These are phyloP conservation scores for Agrotis puta DNA, from an alignment of 2,888 invertebrate genomes.

Conservation along the genomic window DNA sequence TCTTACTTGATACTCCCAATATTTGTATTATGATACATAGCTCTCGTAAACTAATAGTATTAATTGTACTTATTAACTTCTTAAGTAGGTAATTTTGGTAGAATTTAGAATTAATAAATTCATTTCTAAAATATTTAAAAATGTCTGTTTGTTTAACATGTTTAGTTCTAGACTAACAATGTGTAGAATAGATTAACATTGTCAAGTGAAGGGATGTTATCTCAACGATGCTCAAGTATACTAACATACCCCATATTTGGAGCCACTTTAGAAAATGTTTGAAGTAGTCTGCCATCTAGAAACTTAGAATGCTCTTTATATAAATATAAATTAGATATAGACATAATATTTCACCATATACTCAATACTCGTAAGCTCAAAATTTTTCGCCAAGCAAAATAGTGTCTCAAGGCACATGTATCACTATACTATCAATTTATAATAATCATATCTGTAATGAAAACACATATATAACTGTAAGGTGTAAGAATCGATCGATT, in stretches of 20 bases:
- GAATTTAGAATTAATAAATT: conserved; percentile 89
- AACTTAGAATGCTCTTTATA: conserved; percentile 80
- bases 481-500: conserved; percentile 89
- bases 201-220: conserved; percentile 75
- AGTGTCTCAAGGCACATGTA: conserved; percentile 89
- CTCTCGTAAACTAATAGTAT: conserved; percentile 87
- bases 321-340: conserved; percentile 78
- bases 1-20: conserved; percentile 76
- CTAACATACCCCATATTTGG: conserved; percentile 86
- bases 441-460: conserved; percentile 72
- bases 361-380: conserved; percentile 77
- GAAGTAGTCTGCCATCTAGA: conserved; percentile 81
- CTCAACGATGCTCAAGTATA: conserved; percentile 77
- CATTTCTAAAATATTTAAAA: conserved; percentile 89
- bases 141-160: conserved; percentile 91
- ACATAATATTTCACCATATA: conserved; percentile 75
- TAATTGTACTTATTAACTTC: conserved; percentile 88
- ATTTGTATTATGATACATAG: conserved; percentile 80
- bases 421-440: conserved; percentile 72
- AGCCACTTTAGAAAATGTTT: conserved; percentile 80
- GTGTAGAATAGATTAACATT: conserved; percentile 89
- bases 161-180: conserved; percentile 90
- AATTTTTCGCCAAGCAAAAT: conserved; percentile 90
- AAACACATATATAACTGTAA: conserved; percentile 80
- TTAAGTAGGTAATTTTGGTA: conserved; percentile 85